phyloP scores from a whole-genome alignment of 2,113 vertebrate species.

The Camelus dromedarius region DNA sequence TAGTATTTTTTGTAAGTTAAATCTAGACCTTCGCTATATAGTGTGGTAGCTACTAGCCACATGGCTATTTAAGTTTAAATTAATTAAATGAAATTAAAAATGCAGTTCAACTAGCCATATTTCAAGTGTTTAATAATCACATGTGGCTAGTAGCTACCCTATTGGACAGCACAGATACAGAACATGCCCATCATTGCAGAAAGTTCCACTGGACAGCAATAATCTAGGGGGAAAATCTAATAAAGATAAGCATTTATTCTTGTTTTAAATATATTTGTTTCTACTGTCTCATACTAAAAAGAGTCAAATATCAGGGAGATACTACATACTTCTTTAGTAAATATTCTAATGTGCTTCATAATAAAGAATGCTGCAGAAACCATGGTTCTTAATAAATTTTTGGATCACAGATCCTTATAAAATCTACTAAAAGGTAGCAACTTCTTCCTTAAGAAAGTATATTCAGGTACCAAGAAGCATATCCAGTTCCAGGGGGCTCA shows the following conservation, averaged over 20 bases:
- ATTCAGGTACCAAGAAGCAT: slow-evolving; percentile 10
- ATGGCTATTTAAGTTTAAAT: slow-evolving; percentile 47
- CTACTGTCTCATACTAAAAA: neutral
- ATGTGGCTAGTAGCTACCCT: neutral
- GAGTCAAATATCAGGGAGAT: neutral
- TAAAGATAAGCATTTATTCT: slow-evolving; percentile 25
- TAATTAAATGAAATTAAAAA: neutral
- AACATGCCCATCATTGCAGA: slow-evolving; percentile 12
- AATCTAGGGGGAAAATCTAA: neutral
- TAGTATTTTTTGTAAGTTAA: neutral
- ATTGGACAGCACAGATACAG: neutral
- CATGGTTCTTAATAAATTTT: neutral
- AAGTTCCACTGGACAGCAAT: neutral
- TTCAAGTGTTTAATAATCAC: neutral
- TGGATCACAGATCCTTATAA: neutral
- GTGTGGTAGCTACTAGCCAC: neutral
- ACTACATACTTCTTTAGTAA: slow-evolving; percentile 20
- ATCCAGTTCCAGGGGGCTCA: neutral
- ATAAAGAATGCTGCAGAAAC: neutral
- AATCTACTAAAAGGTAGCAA: neutral
- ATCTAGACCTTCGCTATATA: neutral
- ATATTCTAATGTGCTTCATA: slow-evolving; percentile 21
- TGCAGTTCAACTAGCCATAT: neutral
- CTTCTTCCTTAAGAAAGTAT: neutral
- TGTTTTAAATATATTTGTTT: neutral